Percentiles rank a stretch among this genome's conserved stretches.
Conservation (phyloP, 2,888 invertebrate species). For the Rosalia funebris region DNA sequence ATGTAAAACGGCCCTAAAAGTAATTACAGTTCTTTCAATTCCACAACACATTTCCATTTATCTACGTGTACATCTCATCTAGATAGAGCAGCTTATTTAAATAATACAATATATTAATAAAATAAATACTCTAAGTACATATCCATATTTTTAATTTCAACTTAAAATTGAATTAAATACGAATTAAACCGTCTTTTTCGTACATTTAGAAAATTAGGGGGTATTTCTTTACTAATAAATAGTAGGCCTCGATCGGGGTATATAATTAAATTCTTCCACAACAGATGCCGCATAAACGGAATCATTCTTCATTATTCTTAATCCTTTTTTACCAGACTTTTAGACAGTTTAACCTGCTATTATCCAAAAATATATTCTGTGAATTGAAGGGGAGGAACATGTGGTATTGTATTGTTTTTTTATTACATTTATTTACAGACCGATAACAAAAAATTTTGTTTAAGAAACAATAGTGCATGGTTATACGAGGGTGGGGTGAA, state of each 20-base stretch:
- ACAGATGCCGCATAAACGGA: conserved; percentile 53
- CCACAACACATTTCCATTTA: conserved; percentile 22
- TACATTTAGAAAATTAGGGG: conserved; percentile 55
- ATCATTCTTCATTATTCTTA: conserved; percentile 24
- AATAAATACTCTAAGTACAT: conserved; percentile 20
- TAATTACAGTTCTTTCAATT: conserved; percentile 19
- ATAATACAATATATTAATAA: conserved; percentile 32
- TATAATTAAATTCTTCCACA: conserved; percentile 57
- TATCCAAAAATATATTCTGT: conserved; percentile 26
- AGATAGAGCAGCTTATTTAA: conserved; percentile 22
- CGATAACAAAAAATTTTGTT: too few species aligned
- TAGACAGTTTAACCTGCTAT: conserved; percentile 28
- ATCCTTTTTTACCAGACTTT: conserved; percentile 21
- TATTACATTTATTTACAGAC: too few species aligned
- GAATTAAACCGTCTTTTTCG: conserved; percentile 46
- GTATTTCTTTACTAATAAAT: conserved; percentile 59
- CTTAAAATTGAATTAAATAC: conserved; percentile 50
- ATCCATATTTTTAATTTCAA: conserved; percentile 36
- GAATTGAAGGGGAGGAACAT: conserved; percentile 18
- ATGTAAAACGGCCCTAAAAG: conserved; percentile 14
- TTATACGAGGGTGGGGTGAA: too few species aligned
- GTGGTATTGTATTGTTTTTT: conserved; percentile 23
- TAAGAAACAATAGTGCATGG: too few species aligned
- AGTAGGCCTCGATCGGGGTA: conserved; percentile 47
- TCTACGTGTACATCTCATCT: conserved; percentile 22